Conservation (phyloP, 2,113 vertebrate species). For the Zeus faber region DNA sequence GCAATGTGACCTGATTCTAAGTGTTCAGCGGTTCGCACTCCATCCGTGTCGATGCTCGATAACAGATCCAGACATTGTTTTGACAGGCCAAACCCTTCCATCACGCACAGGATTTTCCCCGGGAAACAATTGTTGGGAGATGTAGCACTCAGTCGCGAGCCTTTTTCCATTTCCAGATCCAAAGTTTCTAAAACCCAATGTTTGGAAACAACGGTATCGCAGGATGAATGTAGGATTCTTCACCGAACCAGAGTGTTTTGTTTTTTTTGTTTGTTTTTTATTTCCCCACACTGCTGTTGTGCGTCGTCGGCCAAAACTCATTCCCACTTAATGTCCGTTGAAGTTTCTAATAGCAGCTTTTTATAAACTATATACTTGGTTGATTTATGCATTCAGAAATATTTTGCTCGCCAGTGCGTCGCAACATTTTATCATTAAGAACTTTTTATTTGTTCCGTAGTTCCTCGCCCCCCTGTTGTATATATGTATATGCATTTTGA, state of each 20-base stretch:
- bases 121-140: too few relatives aligned
- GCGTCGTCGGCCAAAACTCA: neutral
- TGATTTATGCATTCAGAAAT: conserved; percentile 12
- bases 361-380: neutral
- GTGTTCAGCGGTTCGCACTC: conserved; percentile 18
- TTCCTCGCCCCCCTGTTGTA: conserved; percentile 25
- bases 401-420: conserved; percentile 4
- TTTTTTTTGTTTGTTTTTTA: too few relatives aligned
- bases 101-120: conserved; percentile 22
- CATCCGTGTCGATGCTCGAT: conserved; percentile 21
- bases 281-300: conserved; percentile 20
- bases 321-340: conserved; percentile 20
- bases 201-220: conserved; percentile 40
- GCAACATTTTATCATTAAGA: conserved; percentile 16
- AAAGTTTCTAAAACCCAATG: conserved; percentile 16
- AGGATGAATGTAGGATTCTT: conserved; percentile 68
- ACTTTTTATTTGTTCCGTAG: conserved; percentile 15
- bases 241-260: conserved; percentile 40
- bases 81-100: conserved; percentile 32
- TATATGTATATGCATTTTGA: conserved; percentile 33
- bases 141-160: neutral
- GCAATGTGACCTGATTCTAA: conserved; percentile 26
- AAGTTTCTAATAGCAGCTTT: conserved; percentile 71
- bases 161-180: neutral
- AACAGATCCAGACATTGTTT: neutral